Base-by-base conservation (phyloP, 2,113 vertebrate genomes). In the Megaleporinus macrocephalus region DNA sequence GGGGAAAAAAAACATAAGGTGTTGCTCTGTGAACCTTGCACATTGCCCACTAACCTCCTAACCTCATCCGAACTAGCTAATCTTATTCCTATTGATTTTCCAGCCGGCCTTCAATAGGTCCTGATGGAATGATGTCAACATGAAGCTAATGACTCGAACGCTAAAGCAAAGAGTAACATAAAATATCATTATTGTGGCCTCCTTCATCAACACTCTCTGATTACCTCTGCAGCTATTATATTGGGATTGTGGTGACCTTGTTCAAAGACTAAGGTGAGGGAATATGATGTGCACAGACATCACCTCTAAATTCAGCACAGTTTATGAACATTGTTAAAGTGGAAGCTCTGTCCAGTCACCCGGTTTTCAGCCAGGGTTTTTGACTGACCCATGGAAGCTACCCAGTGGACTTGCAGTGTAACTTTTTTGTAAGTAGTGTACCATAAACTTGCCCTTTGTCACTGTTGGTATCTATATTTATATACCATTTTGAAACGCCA, bases 71-170 rank as follows among this genome's bases (percentile, higher is more conserved):
- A 96, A 96, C 95, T 94, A 95, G 94, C 93, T 96, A 95, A 97
- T 97, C 95, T 97, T 95, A 96, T 96, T 96, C 94, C 88, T 95
- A 98, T 97, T 96, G 96, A 98, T 98, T 98, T 97, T 95, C 91
- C 93, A 94, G 93, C 93, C 90, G 91, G 92, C 94, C 93, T 96
- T 94, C 95, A 94, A 95, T 93, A 80, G 94, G 95, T 94, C 93
- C 86, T 95, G 95, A 95, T 95, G 94, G 95, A 95, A 94, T 92
- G 93, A 91, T 95, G 93, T 96, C 95, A 94, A 95, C 94, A 83
- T 91, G 92, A 91, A 94, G 93, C 95, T 95, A 96, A 95, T 96
- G 95, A 95, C 95, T 95, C 94, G 94, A 93, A 94, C 94, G 94
- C 93, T 93, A 70, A 94, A 95, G 77, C 92, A 94, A 95, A 94